Base-by-base conservation (phyloP, 2,797 vertebrate genomes). In the Otolemur crassicaudatus region DNA sequence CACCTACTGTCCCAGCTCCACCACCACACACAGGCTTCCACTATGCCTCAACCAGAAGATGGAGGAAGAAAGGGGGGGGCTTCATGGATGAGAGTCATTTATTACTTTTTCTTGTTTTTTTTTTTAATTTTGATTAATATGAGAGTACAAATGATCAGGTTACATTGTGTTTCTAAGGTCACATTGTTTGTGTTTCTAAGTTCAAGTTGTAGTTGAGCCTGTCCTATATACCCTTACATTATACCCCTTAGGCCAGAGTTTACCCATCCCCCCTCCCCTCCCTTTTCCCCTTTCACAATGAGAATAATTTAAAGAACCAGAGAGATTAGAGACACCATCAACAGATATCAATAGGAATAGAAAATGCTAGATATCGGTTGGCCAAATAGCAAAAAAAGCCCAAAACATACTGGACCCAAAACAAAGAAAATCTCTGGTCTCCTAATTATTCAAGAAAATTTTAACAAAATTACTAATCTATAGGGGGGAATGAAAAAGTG, bases 401-500 rank as follows among this genome's bases (percentile, higher is more conserved):
- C n/a, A 29, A 89, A 88, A 61, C 34, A 72, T 72, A 46, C 2
- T 69, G 37, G 46, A 7, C 29, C 14, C 20, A 0, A 85, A 92
- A 73, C 89, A 60, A 53, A 81, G 53, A 81, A 87, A 87, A 91
- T 11, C 56, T 93, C 83, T 84, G 53, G 20, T 84, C 83, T 87
- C 22, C 61, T 69, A 73, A 89, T 31, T 81, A 53, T 43, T 22
- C 67, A 63, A 95, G 34, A 92, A 94, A 81, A 49, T 67, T 49
- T 67, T 79, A 77, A 92, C 13, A 79, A 49, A 77, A 69, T 88
- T 46, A 88, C 72, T 83, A 87, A 61, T 85, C 31, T 84, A 3
- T 60, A 8, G 3, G 5, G 10, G 2, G 3, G 58, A 82, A 88
- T 2, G 4, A 87, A 87, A 93, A 56, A 16, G 40, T 46, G 13